Evolutionary conservation across 2,113 vertebrate species (phyloP).

Genomic region (Campylomormyrus numenius): DNA sequence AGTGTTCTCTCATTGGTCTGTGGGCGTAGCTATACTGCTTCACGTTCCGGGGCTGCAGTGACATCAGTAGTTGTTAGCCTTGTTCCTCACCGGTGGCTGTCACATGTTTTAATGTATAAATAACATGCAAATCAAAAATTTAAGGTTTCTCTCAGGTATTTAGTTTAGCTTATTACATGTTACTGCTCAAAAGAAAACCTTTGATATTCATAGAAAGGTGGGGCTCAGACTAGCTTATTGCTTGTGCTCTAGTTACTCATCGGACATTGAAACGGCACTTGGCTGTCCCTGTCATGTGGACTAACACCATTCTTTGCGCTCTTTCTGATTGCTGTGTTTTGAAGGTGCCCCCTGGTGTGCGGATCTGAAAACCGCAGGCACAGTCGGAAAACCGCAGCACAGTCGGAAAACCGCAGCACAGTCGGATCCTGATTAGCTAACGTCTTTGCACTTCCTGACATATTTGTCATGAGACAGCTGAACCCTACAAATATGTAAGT

Average conservation of each 20-base stretch:
- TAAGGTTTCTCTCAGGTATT: not conserved
- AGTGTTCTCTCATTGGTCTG: too few species aligned
- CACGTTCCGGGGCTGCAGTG: not conserved
- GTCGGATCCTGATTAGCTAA: not conserved
- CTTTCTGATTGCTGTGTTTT: not conserved
- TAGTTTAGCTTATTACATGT: not conserved
- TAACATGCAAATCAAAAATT: not conserved
- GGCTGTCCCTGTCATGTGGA: not conserved
- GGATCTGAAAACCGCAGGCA: not conserved
- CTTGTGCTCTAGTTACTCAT: not conserved
- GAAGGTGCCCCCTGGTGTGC: not conserved
- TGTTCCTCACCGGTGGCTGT: not conserved
- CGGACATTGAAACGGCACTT: not conserved
- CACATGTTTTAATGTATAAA: not conserved
- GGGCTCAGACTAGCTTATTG: not conserved
- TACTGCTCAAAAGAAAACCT: not conserved
- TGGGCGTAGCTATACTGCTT: not conserved
- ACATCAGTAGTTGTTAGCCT: not conserved
- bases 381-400: too few species aligned
- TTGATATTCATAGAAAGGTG: not conserved
- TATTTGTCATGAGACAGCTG: not conserved
- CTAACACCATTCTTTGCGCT: not conserved
- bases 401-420: too few species aligned
- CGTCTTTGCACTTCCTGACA: not conserved
- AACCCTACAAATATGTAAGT: not conserved